Base-by-base conservation (phyloP, 1,140 invertebrate species). In the Anastrepha ludens region DNA sequence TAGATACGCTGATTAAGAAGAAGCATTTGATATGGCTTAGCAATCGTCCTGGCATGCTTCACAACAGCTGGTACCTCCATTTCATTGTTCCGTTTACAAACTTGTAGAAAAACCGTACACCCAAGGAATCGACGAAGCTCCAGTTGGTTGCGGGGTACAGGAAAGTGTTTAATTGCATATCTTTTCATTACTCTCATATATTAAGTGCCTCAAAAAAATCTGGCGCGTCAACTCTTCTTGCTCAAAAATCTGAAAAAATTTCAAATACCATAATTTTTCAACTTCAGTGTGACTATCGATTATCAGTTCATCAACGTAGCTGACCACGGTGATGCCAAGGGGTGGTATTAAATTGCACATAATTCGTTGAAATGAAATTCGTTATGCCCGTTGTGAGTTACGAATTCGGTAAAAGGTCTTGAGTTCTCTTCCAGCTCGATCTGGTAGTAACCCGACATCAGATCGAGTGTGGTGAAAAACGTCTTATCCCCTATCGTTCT, bases 401-500 rank as follows among this genome's bases (percentile, higher is more conserved):
- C 62, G 7, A 64, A 64, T n/a, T 15, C 17, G 62, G 62, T 64
- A 20, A 64, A 64, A 3, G 62, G 62, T 64, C 20, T 20, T 64
- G 62, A 7, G 62, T n/a, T n/a, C 20, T 64, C 62, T 20, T 64
- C 5, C 7, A 64, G 20, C n/a, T 64, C 62, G 20, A n/a, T 64
- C 62, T 29, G n/a, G 20, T 64, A 64, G n/a, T 64, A 64, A n/a
- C n/a, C 62, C 6, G n/a, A 64, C 17, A 64, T 64, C 8, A 64
- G 20, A 20, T 64, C n/a, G 17, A 64, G 20, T n/a, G 62, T 64
- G 62, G n/a, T 64, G n/a, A 64, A 64, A 20, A 64, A 64, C 8
- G 17, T 64, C 17, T n/a, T 64, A 15, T 6, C 15, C 15, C 5
- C 50, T 55, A 55, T 5, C 50, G 50, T 90, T 90, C 9, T 92